Evolutionary conservation across 2,888 invertebrate species (phyloP), one percentile per base, ranked within the genome.

Genomic region (Drosophila lutescens): DNA sequence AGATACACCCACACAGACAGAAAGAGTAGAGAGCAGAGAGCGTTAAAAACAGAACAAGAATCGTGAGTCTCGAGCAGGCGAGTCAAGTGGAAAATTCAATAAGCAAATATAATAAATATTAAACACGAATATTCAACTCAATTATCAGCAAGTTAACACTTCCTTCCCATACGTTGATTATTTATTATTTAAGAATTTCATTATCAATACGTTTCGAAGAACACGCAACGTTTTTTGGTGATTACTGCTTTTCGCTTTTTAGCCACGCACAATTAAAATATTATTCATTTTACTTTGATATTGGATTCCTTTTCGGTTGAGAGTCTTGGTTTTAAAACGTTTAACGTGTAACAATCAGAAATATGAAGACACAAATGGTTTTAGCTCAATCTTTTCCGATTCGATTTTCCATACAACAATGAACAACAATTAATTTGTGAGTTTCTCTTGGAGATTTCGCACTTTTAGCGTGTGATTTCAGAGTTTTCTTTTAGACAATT

Each of bases 71-170:
- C 68, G 56, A 53, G 38, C 50, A 38, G 46, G 26, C 32, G 69
- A 80, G 67, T 61, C 69, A 54, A 86, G 78, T 82, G 80, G 74
- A 83, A 82, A 83, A 80, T 82, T 80, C 82, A 80, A 76, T 86
- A 80, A 77, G 73, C 63, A 86, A 80, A 86, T 80, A 77, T 86
- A 69, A 86, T 82, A 80, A 86, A 83, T 83, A 83, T 83, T 83
- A 86, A 82, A 77, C 65, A 77, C 82, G 66, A 59, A 78, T 59
- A 73, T 53, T 58, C 68, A 49, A 65, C 77, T 74, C 76, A 86
- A 86, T 83, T 83, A 85, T 81, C 82, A 67, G 60, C 79, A 69
- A 82, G 79, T 85, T 82, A 86, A 76, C 84, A 83, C 84, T 83
- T 85, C 55, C 55, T 69, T 61, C 56, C 62, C 66, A 63, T 26